Conservation (phyloP, 2,113 vertebrate genomes). For the Perca flavescens region DNA sequence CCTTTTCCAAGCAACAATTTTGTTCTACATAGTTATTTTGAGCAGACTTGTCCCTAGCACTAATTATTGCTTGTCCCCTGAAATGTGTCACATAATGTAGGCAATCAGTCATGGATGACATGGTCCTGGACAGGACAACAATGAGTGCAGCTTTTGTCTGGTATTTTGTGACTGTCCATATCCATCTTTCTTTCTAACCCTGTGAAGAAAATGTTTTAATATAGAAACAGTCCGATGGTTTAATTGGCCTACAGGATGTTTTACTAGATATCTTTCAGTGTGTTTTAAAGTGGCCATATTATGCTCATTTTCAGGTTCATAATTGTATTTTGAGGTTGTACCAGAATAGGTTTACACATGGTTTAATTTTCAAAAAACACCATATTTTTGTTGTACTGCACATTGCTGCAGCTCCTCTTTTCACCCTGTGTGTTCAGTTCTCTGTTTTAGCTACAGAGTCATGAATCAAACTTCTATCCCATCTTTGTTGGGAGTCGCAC, state of each 20-base stretch:
- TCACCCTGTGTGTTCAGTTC: no score
- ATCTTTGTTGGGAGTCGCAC: no score
- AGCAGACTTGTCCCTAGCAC: background rate
- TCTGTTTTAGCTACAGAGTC: no score
- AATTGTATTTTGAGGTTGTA: no score
- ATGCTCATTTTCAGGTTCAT: no score
- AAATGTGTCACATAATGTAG: conserved; percentile 1
- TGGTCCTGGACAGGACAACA: background rate
- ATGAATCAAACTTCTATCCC: no score
- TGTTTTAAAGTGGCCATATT: background rate
- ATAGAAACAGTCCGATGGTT: background rate
- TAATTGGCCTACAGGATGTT: background rate
- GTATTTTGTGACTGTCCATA: background rate
- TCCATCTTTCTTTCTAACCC: background rate
- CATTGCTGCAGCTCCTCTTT: no score
- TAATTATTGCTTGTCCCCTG: conserved; percentile 21
- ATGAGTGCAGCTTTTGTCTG: background rate
- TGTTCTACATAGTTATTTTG: background rate
- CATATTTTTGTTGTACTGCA: no score
- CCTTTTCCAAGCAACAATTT: background rate
- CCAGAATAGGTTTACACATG: no score
- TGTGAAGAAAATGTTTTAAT: background rate
- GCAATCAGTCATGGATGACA: conserved; percentile 6
- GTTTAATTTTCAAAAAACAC: no score
- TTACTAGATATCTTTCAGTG: no score